These are phyloP conservation scores for Dendroctonus valens DNA, from an alignment of 1,140 invertebrate genomes.

Conservation along the genomic window DNA sequence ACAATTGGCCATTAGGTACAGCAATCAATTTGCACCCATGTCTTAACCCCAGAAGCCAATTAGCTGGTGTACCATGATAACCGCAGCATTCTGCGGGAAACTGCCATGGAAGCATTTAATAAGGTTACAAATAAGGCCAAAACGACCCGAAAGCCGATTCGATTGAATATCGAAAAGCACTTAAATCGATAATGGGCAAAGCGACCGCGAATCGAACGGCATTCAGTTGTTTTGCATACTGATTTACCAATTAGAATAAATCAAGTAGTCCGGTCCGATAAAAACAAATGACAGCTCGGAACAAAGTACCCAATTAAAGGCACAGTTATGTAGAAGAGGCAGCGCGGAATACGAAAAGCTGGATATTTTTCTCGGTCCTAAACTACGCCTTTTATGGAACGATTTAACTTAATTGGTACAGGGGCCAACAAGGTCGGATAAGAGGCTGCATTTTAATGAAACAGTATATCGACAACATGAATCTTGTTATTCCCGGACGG, in stretches of 20 bases:
- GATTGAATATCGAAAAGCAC: conserved; percentile 23
- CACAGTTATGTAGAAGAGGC: conserved; percentile 23
- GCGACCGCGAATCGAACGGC: conserved; percentile 17
- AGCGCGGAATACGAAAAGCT: conserved; percentile 10
- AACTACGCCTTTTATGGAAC: conserved; percentile 21
- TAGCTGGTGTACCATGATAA: too few relatives aligned
- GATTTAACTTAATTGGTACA: conserved; percentile 24
- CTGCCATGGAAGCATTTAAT: background rate
- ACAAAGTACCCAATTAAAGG: conserved; percentile 35
- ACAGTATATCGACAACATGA: background rate
- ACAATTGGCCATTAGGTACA: too few relatives aligned
- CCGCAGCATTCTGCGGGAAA: too few relatives aligned
- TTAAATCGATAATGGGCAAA: conserved; percentile 26
- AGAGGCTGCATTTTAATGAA: conserved; percentile 14
- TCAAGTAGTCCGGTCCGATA: conserved; percentile 23
- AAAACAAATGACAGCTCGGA: conserved; percentile 29
- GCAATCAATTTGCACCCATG: too few relatives aligned
- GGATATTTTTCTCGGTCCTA: conserved; percentile 17
- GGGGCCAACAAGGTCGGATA: conserved; percentile 15
- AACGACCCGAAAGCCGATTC: conserved; percentile 20
- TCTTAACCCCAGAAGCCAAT: too few relatives aligned
- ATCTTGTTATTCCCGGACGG: too few relatives aligned
- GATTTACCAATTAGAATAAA: conserved; percentile 35
- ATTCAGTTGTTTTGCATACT: conserved; percentile 32
- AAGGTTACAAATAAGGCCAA: conserved; percentile 19